A percentile compares a stretch with the other conserved stretches of the same genome.
Evolutionary conservation across 2,797 vertebrate genomes (phyloP).

Genomic region (Takifugu ocellatus): DNA sequence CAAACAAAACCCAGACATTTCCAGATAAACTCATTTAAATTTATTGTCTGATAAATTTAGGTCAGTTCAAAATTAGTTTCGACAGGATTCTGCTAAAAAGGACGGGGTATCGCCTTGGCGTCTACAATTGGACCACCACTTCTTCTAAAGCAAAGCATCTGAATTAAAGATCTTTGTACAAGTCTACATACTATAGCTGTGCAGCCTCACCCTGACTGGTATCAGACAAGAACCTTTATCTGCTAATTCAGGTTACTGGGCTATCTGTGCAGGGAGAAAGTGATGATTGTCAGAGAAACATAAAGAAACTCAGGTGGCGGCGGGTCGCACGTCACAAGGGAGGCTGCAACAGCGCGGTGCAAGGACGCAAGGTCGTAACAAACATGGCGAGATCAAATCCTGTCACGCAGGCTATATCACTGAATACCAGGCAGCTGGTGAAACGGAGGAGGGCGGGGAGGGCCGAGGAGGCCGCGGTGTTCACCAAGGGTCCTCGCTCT

Average conservation of each 20-base stretch:
- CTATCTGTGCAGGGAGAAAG: slow-evolving; percentile 36
- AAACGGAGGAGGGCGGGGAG: slow-evolving; percentile 55
- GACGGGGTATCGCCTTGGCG: slow-evolving; percentile 71
- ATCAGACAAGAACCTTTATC: too few species aligned
- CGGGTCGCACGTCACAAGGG: slow-evolving; percentile 8
- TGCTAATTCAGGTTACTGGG: too few species aligned
- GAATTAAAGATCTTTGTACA: slow-evolving; percentile 41
- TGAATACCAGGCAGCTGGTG: slow-evolving; percentile 55
- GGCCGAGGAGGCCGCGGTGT: slow-evolving; percentile 34
- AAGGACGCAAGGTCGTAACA: slow-evolving; percentile 24
- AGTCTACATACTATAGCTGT: slow-evolving; percentile 41
- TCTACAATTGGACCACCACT: slow-evolving; percentile 27
- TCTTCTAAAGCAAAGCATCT: slow-evolving; percentile 24
- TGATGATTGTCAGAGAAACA: slow-evolving; percentile 46
- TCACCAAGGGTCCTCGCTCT: background rate
- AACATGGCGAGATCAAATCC: slow-evolving; percentile 48
- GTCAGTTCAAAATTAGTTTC: slow-evolving; percentile 45
- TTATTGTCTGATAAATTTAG: slow-evolving; percentile 70
- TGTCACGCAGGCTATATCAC: slow-evolving; percentile 49
- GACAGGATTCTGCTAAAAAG: slow-evolving; percentile 66
- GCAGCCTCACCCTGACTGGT: slow-evolving; percentile 21
- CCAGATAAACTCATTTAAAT: slow-evolving; percentile 44
- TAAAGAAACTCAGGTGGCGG: background rate
- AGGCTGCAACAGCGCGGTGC: slow-evolving; percentile 41
- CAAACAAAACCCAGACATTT: background rate